Percentiles rank a stretch among this genome's conserved stretches.
Evolutionary conservation across 2,113 vertebrate species (phyloP).

Genomic region (Xerus inauris): DNA sequence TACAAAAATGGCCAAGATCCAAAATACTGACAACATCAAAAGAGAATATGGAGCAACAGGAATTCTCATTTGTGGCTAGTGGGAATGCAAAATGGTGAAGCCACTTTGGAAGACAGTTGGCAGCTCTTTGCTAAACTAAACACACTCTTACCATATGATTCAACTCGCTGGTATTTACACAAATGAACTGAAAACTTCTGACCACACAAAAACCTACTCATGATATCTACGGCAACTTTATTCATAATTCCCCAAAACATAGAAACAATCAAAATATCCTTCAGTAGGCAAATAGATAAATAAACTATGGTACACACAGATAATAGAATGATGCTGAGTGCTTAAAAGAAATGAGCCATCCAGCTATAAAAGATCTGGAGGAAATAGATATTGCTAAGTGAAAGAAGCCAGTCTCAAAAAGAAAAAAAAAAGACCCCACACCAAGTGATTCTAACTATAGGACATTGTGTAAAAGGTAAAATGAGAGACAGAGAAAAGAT

Average conservation of each 20-base stretch:
- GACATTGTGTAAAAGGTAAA: conserved; percentile 3
- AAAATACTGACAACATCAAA: not conserved
- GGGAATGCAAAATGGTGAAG: not conserved
- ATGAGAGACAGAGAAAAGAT: not conserved
- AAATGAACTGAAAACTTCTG: not conserved
- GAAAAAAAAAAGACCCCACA: not conserved
- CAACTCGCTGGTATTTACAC: not conserved
- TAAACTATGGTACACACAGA: not conserved
- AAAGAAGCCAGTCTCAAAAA: not conserved
- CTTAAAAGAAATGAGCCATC: conserved; percentile 6
- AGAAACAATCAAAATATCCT: not conserved
- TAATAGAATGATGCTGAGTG: not conserved
- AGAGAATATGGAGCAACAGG: not conserved
- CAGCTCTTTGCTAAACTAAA: not conserved
- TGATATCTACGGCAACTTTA: not conserved
- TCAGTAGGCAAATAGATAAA: not conserved
- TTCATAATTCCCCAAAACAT: not conserved
- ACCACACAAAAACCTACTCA: not conserved
- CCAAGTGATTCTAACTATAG: not conserved
- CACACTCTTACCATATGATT: not conserved
- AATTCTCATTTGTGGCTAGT: not conserved
- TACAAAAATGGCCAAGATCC: not conserved
- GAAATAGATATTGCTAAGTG: not conserved
- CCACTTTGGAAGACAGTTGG: not conserved
- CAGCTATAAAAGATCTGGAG: not conserved